Evolutionary conservation across 2,113 vertebrate genomes (phyloP).

Genomic region (Phocoena phocoena): DNA sequence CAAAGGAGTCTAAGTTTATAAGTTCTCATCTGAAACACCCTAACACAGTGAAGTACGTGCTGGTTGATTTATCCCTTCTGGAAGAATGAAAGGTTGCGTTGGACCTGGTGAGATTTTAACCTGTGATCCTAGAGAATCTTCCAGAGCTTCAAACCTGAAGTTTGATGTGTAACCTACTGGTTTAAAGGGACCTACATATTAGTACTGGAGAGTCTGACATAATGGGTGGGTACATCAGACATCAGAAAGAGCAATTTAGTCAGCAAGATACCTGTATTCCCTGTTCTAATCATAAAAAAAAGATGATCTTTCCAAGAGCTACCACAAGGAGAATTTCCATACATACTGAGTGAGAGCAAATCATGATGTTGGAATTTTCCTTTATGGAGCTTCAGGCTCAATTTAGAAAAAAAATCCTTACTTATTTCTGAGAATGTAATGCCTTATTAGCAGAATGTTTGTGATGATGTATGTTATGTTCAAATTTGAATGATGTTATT

Average conservation of each 20-base stretch:
- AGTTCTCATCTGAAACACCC: conserved; percentile 73
- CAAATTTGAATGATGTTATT: background rate
- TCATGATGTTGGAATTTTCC: conserved; percentile 21
- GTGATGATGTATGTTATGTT: background rate
- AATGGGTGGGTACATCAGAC: conserved; percentile 75
- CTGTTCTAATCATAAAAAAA: conserved; percentile 63
- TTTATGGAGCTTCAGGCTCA: background rate
- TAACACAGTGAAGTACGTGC: conserved; percentile 67
- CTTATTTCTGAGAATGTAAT: background rate
- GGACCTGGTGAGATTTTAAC: conserved; percentile 77
- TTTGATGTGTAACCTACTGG: conserved; percentile 77
- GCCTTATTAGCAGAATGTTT: background rate
- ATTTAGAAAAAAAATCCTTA: background rate
- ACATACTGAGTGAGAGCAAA: background rate
- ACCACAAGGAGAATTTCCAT: conserved; percentile 43
- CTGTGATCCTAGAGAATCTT: conserved; percentile 79
- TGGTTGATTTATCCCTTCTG: conserved; percentile 76
- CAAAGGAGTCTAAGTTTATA: conserved; percentile 73
- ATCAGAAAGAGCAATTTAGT: conserved; percentile 74
- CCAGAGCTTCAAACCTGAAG: conserved; percentile 77
- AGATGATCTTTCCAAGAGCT: conserved; percentile 48
- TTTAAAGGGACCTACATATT: conserved; percentile 74
- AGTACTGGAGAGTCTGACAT: conserved; percentile 69
- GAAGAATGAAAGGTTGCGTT: conserved; percentile 77
- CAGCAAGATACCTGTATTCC: conserved; percentile 56